Percentiles rank a stretch among this genome's conserved stretches.
phyloP scores from a whole-genome alignment of 2,113 vertebrate species.

The Chiloscyllium plagiosum region DNA sequence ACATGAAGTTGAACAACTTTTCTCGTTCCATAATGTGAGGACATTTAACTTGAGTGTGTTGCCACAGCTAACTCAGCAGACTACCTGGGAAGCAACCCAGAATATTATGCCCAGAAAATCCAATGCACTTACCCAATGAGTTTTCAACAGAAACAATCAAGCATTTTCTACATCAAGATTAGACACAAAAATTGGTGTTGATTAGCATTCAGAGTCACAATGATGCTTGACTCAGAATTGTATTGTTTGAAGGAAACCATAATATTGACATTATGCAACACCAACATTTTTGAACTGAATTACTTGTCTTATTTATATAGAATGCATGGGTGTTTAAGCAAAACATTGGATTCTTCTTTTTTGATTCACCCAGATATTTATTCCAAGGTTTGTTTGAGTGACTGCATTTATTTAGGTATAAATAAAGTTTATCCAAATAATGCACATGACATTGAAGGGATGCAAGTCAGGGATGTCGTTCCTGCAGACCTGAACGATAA shows the following conservation, averaged over 20 bases:
- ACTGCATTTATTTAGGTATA: not conserved
- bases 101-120: not conserved
- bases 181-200: not conserved
- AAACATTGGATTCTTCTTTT: not conserved
- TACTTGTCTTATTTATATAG: not conserved
- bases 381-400: not conserved
- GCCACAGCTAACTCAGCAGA: not conserved
- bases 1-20: not conserved
- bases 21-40: not conserved
- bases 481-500: not conserved
- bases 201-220: not conserved
- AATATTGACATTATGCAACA: not conserved
- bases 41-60: not conserved
- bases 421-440: not conserved
- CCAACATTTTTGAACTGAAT: not conserved
- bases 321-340: not conserved
- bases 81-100: not conserved
- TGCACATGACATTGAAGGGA: not conserved
- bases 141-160: not conserved
- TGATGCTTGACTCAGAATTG: not conserved
- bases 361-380: conserved; percentile 3
- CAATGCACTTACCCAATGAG: not conserved
- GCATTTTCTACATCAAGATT: not conserved
- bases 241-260: not conserved
- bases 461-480: not conserved